Conservation (phyloP, 2,797 vertebrate species). For the Mico argentatus region DNA sequence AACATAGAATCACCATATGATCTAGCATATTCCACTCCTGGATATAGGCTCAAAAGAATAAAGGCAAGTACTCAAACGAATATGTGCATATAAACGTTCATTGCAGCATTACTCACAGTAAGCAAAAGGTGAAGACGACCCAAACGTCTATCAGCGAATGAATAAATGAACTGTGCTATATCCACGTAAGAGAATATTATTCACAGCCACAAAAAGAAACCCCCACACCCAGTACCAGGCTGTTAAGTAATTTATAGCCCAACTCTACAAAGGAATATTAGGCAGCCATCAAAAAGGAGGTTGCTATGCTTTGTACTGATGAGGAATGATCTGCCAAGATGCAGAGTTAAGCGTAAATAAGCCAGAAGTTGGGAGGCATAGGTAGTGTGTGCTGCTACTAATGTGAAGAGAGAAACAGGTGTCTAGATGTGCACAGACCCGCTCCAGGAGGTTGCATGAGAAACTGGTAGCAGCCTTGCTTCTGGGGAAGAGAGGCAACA, state of each 20-base stretch:
- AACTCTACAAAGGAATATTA: neutral
- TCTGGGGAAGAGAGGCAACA: neutral
- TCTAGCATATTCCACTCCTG: neutral
- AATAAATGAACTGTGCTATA: rapidly evolving
- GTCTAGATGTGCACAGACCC: rapidly evolving
- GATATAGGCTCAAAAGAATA: neutral
- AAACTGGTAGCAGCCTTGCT: neutral
- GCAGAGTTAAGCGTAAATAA: neutral
- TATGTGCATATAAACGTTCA: rapidly evolving
- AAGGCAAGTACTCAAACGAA: neutral
- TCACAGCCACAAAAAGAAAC: neutral
- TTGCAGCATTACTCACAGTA: neutral
- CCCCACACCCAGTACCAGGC: neutral
- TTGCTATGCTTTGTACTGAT: rapidly evolving
- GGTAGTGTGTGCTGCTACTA: rapidly evolving
- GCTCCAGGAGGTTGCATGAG: neutral
- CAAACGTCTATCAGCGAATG: neutral
- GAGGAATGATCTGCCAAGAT: neutral
- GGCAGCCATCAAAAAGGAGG: neutral
- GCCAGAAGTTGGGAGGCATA: no score
- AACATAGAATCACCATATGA: no score
- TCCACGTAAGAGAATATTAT: no score
- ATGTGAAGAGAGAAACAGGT: rapidly evolving
- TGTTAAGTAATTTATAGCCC: neutral
- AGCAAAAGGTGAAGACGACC: neutral